Evolutionary conservation across 2,113 vertebrate genomes (phyloP).

Genomic region (Eupsittula cactorum): DNA sequence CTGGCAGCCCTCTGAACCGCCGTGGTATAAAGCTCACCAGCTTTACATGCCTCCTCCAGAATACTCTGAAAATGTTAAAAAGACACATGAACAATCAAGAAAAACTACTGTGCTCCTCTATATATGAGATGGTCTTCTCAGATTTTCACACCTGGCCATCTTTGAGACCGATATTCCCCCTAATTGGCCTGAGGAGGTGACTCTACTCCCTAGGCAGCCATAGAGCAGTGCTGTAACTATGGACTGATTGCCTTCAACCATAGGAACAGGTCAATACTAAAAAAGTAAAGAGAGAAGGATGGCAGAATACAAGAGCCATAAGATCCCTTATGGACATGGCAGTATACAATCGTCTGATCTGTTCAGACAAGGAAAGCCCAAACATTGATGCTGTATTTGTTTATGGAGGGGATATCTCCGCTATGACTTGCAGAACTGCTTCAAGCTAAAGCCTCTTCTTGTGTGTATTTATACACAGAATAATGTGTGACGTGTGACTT

Average conservation of each 20-base stretch:
- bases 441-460: background rate
- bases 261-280: background rate
- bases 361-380: background rate
- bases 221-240: background rate
- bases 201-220: background rate
- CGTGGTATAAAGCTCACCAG: slow-evolving; percentile 66
- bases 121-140: background rate
- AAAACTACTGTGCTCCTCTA: background rate
- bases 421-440: background rate
- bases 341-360: background rate
- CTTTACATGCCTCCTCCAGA: slow-evolving; percentile 70
- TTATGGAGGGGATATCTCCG: background rate
- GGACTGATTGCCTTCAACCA: background rate
- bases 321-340: background rate
- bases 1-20: slow-evolving; percentile 53
- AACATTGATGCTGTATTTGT: background rate
- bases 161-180: background rate
- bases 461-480: background rate
- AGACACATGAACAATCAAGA: background rate
- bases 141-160: background rate
- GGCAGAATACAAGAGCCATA: background rate
- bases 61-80: slow-evolving; percentile 69
- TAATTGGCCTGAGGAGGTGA: background rate
- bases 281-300: background rate
- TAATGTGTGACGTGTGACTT: background rate